Conservation (phyloP, 2,888 invertebrate species). For the Chymomyza caudatula region DNA sequence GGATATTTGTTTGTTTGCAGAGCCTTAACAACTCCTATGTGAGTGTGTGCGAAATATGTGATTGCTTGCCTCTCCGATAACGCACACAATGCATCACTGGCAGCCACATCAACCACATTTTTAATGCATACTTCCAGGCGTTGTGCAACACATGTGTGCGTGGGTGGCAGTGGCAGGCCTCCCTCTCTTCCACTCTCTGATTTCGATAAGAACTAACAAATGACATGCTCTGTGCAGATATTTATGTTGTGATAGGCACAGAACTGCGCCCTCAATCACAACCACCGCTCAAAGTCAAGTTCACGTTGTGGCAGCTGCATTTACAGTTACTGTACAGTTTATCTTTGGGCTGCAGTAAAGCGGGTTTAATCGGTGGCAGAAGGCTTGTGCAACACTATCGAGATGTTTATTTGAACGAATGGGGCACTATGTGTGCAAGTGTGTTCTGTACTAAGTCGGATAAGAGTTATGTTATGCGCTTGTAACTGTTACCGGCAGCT, state of each 20-base stretch:
- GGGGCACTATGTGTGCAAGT: not conserved
- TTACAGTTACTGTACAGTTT: slow-evolving; percentile 21
- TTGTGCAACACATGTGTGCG: slow-evolving; percentile 26
- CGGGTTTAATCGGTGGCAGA: not conserved
- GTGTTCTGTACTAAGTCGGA: not conserved
- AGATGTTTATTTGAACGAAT: not conserved
- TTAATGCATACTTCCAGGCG: slow-evolving; percentile 63
- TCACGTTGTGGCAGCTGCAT: slow-evolving; percentile 28
- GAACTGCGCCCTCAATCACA: slow-evolving; percentile 23
- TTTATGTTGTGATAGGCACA: slow-evolving; percentile 21
- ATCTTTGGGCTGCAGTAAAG: slow-evolving; percentile 21
- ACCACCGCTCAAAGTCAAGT: slow-evolving; percentile 54
- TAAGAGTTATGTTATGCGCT: not conserved
- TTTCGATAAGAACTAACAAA: slow-evolving; percentile 19
- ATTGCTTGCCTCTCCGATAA: slow-evolving; percentile 28
- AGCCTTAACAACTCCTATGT: slow-evolving; percentile 9
- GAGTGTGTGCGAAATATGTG: slow-evolving; percentile 10
- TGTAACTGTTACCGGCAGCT: not conserved
- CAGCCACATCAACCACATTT: slow-evolving; percentile 46
- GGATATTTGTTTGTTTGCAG: slow-evolving; percentile 64
- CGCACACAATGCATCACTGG: slow-evolving; percentile 52
- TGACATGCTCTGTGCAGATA: slow-evolving; percentile 4
- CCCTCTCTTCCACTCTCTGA: not conserved
- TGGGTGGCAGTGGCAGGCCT: not conserved
- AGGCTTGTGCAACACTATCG: not conserved